A percentile compares a stretch with the other conserved stretches of the same genome.
phyloP scores from a whole-genome alignment of 2,888 invertebrate genomes.

The Hemaris fuciformis region DNA sequence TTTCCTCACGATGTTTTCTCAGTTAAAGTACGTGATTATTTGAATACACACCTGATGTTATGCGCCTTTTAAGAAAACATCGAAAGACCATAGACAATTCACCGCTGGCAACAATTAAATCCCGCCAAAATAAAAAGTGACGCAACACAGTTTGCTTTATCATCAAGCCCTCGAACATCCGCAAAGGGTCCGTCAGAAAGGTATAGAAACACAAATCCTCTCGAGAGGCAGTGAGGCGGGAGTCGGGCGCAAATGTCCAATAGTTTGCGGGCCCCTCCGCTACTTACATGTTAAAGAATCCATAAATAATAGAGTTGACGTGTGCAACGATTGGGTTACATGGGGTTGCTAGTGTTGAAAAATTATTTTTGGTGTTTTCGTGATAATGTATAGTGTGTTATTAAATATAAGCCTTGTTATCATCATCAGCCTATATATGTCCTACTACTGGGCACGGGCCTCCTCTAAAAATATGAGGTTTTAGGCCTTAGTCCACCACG shows the following conservation, averaged over 20 bases:
- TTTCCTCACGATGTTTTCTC: no score
- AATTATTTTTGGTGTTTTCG: neutral
- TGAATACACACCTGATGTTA: no score
- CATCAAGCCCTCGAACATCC: constrained; percentile 2
- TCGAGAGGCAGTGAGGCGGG: constrained; percentile 6
- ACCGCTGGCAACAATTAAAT: no score
- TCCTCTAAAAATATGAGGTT: no score
- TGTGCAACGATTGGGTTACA: constrained; percentile 72
- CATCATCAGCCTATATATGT: no score
- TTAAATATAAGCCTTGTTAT: no score
- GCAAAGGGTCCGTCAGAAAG: constrained; percentile 1
- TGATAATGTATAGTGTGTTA: no score
- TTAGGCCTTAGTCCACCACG: no score
- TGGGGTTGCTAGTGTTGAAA: constrained; percentile 1
- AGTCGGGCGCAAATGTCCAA: constrained; percentile 23
- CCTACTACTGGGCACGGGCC: no score
- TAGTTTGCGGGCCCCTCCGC: constrained; percentile 1
- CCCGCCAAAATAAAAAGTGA: neutral
- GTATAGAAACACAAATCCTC: neutral
- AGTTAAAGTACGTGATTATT: no score
- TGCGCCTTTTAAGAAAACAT: no score
- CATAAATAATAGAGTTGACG: constrained; percentile 82
- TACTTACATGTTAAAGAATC: constrained; percentile 81
- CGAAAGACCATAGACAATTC: no score
- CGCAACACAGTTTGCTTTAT: neutral